Evolutionary conservation across 1,140 invertebrate genomes (phyloP), one percentile per base, ranked within the genome.

Genomic region (Pseudomyrmex dendroicus): DNA sequence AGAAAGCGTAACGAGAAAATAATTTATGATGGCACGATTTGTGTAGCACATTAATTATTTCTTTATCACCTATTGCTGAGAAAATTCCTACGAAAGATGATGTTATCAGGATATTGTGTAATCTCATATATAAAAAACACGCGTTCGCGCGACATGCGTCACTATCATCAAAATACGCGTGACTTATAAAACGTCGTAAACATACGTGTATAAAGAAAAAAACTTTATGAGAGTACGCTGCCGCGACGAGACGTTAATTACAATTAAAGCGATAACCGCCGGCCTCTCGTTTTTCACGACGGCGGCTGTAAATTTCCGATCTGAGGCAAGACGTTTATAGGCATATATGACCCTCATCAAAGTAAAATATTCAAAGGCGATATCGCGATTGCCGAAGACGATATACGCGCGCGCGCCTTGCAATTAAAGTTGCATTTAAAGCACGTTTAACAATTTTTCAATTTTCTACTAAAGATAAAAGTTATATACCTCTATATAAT

Each of bases 191-290:
- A 76, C 73, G 82, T 61, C 76, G 84, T 88, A 84, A 87, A 88
- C 35, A 35, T 84, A 84, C 50, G 82, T 61, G 59, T 57, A 66
- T 66, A 35, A 76, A 73, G 73, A 86, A 88, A 86, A 87, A 72
- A 35, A 35, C 35, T 35, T 84, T 76, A 70, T 44, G 35, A 35
- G 68, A 25, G 56, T 50, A 54, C 50, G 73, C 35, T 35, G 70
- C 22, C n/a, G 63, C 73, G 13, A 48, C 17, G 59, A 56, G 85
- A 87, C 85, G 70, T 86, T 88, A 86, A 88, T 88, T 86, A 88
- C 86, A 88, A 88, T 86, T 88, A 88, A 82, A 82, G 68, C 82
- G 85, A 86, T 88, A 86, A 88, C 84, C 85, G 85, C 15, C 46
- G 76, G 57, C 25, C 73, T 76, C 82, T 84, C 82, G 74, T 86